A percentile compares a stretch with the other conserved stretches of the same genome.
These are phyloP conservation scores for Chymomyza fuscimana DNA, from an alignment of 2,888 invertebrate species.

Conservation along the genomic window DNA sequence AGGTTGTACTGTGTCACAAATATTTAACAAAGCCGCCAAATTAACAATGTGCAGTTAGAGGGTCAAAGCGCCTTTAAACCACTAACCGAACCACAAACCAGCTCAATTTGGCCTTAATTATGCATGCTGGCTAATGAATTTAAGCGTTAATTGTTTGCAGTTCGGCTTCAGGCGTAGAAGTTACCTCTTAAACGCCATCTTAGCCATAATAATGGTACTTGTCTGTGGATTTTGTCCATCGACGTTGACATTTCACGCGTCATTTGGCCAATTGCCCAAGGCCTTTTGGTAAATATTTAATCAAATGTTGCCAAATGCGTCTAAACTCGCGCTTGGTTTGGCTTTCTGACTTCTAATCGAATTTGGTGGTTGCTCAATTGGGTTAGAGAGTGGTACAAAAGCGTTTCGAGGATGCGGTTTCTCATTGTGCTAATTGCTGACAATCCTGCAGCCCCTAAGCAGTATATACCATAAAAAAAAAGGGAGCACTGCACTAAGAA, in stretches of 20 bases:
- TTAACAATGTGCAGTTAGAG: background rate
- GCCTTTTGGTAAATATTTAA: slow-evolving; percentile 49
- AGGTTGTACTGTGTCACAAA: background rate
- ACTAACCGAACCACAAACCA: background rate
- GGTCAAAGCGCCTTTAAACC: background rate
- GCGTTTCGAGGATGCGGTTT: background rate
- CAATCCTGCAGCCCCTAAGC: background rate
- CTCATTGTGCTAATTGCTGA: background rate
- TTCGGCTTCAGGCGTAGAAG: slow-evolving; percentile 11
- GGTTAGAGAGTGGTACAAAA: background rate
- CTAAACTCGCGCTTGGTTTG: background rate
- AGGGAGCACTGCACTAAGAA: background rate
- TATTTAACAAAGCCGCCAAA: background rate
- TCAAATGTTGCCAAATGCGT: slow-evolving; percentile 35
- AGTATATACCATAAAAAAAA: background rate
- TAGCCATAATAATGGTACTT: background rate
- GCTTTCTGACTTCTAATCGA: background rate
- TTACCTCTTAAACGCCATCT: background rate
- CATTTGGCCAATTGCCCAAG: background rate
- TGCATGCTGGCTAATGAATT: slow-evolving; percentile 44
- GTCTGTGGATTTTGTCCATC: background rate
- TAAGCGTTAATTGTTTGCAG: slow-evolving; percentile 53
- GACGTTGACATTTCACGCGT: background rate
- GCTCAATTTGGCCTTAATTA: slow-evolving; percentile 40
- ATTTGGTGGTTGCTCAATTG: background rate